These are phyloP conservation scores for Pygmarrhopalites habei DNA, from an alignment of 1,140 invertebrate genomes.

Conservation along the genomic window DNA sequence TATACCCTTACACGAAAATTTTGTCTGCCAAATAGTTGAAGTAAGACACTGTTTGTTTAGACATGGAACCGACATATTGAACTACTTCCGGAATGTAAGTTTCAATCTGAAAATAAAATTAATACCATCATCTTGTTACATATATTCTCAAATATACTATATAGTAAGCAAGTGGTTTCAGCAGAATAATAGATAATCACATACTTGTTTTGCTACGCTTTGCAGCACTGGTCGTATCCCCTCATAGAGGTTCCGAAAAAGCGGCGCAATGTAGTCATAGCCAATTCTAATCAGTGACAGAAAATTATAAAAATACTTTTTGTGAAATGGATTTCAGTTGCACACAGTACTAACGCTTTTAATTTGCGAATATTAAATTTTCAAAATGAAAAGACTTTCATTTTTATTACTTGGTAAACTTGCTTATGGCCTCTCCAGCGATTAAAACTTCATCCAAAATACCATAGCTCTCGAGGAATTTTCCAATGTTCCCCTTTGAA, in stretches of 20 bases:
- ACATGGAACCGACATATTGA: slow-evolving; percentile 9
- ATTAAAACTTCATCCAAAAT: slow-evolving; percentile 29
- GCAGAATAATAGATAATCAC: neutral
- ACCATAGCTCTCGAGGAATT: slow-evolving; percentile 32
- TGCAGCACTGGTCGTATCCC: slow-evolving; percentile 39
- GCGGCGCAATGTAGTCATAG: slow-evolving; percentile 17
- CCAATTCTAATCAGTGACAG: no score
- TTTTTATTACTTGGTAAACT: slow-evolving; percentile 11
- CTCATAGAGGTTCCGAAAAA: slow-evolving; percentile 35
- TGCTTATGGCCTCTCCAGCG: slow-evolving; percentile 1
- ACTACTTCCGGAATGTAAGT: slow-evolving; percentile 37
- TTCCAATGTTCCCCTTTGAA: slow-evolving; percentile 37
- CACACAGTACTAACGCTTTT: no score
- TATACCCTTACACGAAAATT: slow-evolving; percentile 35
- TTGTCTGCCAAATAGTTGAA: slow-evolving; percentile 23
- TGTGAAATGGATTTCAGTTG: no score
- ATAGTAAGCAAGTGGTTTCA: neutral
- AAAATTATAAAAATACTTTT: no score
- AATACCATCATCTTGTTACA: neutral
- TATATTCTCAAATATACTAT: neutral
- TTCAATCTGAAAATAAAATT: slow-evolving; percentile 22
- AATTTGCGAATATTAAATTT: no score
- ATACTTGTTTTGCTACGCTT: slow-evolving; percentile 33
- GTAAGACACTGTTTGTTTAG: neutral
- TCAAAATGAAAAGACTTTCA: slow-evolving; percentile 3